Conservation (phyloP, 2,113 vertebrate genomes). For the Cyprinus carpio region DNA sequence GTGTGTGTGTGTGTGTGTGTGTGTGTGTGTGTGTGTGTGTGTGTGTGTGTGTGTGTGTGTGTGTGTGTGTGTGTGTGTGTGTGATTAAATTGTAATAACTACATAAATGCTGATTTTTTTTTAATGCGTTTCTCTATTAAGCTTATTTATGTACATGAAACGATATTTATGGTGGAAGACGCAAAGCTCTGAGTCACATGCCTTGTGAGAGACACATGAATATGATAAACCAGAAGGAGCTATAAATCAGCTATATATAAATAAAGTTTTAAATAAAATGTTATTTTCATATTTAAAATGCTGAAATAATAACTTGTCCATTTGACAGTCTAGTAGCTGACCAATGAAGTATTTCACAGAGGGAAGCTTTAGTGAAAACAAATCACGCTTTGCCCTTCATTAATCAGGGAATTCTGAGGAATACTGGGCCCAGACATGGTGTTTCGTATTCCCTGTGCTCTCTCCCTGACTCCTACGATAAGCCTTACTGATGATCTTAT, state of each 20-base stretch:
- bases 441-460: conserved; percentile 56
- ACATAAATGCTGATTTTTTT: not conserved
- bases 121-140: not conserved
- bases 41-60: too few relatives aligned
- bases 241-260: too few relatives aligned
- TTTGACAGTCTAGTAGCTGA: conserved; percentile 27
- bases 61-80: too few relatives aligned
- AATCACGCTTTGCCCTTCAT: conserved; percentile 53
- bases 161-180: not conserved
- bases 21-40: too few relatives aligned
- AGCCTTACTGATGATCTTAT: conserved; percentile 68
- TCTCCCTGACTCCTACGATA: conserved; percentile 62
- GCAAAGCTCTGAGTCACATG: not conserved
- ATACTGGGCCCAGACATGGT: conserved; percentile 47
- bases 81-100: not conserved
- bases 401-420: conserved; percentile 58
- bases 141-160: not conserved
- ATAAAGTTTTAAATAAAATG: not conserved
- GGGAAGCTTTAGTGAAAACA: conserved; percentile 49
- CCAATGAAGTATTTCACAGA: conserved; percentile 29
- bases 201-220: not conserved
- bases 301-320: conserved; percentile 30
- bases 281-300: conserved; percentile 8
- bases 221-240: not conserved
- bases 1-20: too few relatives aligned